Conservation (phyloP, 2,888 invertebrate species). For the Oxyscelio sp. region DNA sequence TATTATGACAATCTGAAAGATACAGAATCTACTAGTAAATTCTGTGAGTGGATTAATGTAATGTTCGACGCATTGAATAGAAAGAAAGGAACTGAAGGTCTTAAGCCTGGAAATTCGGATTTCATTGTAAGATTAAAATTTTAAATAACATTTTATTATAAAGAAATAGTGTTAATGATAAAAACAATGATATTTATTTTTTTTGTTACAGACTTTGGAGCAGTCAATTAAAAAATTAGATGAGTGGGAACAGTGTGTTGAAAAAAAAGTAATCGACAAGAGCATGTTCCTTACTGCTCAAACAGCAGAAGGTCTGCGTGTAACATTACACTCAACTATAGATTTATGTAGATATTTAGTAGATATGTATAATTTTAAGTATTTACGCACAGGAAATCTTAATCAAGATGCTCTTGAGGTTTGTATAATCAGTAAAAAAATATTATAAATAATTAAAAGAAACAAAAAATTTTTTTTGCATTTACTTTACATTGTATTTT, state of each 20-base stretch:
- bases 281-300: slow-evolving; percentile 18
- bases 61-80: slow-evolving; percentile 48
- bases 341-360: background rate
- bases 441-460: no score
- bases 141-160: slow-evolving; percentile 10
- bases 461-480: no score
- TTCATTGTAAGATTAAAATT: slow-evolving; percentile 18
- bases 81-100: slow-evolving; percentile 19
- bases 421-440: background rate
- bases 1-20: slow-evolving; percentile 20
- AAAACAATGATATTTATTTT: no score
- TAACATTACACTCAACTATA: slow-evolving; percentile 4
- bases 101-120: slow-evolving; percentile 43
- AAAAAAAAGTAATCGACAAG: slow-evolving; percentile 39
- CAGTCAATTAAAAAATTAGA: slow-evolving; percentile 50
- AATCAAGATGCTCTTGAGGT: slow-evolving; percentile 77
- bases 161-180: no score
- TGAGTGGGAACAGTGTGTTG: slow-evolving; percentile 64
- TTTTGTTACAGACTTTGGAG: slow-evolving; percentile 32
- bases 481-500: no score
- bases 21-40: slow-evolving; percentile 41
- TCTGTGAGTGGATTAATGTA: background rate
- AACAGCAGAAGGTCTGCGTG: slow-evolving; percentile 3
- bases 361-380: slow-evolving; percentile 50
- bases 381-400: slow-evolving; percentile 68